Percentiles rank a stretch among this genome's conserved stretches.
Conservation (phyloP, 2,888 invertebrate species). For the Volucella inflata region DNA sequence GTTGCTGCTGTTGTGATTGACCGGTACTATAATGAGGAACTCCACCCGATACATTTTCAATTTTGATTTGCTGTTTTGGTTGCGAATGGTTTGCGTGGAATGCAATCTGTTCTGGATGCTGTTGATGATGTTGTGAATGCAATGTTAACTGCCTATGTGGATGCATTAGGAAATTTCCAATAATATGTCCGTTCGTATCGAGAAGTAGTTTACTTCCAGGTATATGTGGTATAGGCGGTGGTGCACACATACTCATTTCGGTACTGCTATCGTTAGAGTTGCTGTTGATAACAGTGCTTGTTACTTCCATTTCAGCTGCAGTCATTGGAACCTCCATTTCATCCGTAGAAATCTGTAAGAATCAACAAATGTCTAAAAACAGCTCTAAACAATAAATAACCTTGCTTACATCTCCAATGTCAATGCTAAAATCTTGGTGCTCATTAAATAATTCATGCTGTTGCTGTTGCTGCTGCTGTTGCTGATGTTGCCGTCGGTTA, state of each 20-base stretch:
- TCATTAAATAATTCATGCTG: conserved; percentile 62
- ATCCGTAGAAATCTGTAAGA: conserved; percentile 56
- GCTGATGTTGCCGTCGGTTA: conserved; percentile 39
- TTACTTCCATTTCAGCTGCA: conserved; percentile 86
- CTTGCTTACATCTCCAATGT: conserved; percentile 68
- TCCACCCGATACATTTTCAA: conserved; percentile 34
- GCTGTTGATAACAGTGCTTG: conserved; percentile 84
- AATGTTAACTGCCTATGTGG: conserved; percentile 69
- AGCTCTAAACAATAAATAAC: neutral
- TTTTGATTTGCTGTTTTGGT: conserved; percentile 58
- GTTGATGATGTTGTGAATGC: conserved; percentile 77
- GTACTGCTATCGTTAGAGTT: conserved; percentile 82
- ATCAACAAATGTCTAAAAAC: no score
- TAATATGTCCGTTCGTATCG: conserved; percentile 82
- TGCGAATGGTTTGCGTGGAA: conserved; percentile 70
- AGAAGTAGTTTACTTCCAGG: conserved; percentile 80
- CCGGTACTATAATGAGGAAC: conserved; percentile 74
- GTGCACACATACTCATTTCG: conserved; percentile 80
- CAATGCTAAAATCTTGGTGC: conserved; percentile 63
- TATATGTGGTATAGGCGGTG: conserved; percentile 54
- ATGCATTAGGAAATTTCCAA: conserved; percentile 81
- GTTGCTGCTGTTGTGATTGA: conserved; percentile 73
- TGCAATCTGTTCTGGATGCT: conserved; percentile 76
- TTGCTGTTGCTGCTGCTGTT: conserved; percentile 50
- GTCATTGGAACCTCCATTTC: conserved; percentile 85